These are phyloP conservation scores for Eupelmus urozonus DNA, from an alignment of 2,888 invertebrate species.

Conservation along the genomic window DNA sequence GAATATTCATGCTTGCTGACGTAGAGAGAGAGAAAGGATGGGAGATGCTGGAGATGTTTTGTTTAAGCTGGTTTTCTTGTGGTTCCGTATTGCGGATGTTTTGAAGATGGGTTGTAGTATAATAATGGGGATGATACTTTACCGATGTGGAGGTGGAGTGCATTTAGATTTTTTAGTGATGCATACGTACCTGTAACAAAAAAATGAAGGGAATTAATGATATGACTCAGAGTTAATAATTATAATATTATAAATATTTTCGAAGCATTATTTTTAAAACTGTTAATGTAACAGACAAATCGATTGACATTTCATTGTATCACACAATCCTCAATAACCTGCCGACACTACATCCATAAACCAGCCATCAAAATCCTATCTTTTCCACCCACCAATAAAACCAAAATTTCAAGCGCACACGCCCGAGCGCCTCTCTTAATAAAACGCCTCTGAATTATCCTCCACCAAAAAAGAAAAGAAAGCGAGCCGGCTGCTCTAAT, in stretches of 20 bases:
- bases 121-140: no score
- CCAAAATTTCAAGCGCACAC: not conserved
- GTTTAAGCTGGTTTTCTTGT: not conserved
- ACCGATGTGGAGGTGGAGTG: not conserved
- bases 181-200: conserved; percentile 49
- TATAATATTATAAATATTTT: no score
- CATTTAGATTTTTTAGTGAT: not conserved
- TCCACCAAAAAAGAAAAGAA: not conserved
- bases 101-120: not conserved
- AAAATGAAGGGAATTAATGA: no score
- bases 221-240: not conserved
- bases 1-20: conserved; percentile 47
- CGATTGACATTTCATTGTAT: no score
- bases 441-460: not conserved
- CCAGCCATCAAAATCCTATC: not conserved
- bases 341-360: no score
- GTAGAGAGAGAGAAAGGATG: not conserved
- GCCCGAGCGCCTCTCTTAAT: no score
- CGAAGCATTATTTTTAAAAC: no score
- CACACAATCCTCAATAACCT: no score
- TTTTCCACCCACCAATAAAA: not conserved
- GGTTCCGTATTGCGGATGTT: not conserved
- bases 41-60: no score
- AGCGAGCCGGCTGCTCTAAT: conserved; percentile 1
- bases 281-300: no score